These are phyloP conservation scores for Falco rusticolus DNA, from an alignment of 2,797 vertebrate species.

Conservation along the genomic window DNA sequence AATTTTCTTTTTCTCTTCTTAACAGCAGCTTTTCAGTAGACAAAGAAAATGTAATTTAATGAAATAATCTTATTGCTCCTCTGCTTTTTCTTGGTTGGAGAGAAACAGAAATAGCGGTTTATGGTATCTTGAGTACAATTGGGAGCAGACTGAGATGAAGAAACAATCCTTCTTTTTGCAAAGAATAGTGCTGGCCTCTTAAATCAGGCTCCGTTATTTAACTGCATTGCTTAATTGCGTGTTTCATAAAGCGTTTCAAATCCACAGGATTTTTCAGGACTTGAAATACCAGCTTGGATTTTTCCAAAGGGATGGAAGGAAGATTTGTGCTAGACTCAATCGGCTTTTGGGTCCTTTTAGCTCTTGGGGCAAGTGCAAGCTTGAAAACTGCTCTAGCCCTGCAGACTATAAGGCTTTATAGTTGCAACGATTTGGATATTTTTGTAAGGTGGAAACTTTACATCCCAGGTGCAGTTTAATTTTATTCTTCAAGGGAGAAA, in stretches of 20 bases:
- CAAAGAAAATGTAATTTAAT: background rate
- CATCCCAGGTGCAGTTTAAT: background rate
- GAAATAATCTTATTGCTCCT: background rate
- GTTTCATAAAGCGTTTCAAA: background rate
- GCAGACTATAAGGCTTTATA: background rate
- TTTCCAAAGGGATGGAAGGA: background rate
- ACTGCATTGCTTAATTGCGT: background rate
- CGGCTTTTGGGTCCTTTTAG: background rate
- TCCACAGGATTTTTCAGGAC: background rate
- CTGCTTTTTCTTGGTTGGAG: background rate
- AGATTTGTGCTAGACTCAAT: background rate
- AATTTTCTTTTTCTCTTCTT: background rate
- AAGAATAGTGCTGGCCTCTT: background rate
- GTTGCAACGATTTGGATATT: background rate
- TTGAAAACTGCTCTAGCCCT: background rate
- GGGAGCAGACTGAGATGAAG: background rate
- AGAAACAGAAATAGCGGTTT: background rate
- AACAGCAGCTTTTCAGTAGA: background rate
- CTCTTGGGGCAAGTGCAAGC: background rate
- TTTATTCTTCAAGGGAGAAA: background rate
- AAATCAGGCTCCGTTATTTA: background rate
- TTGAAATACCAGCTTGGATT: background rate
- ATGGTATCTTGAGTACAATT: rapidly evolving
- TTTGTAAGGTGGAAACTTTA: background rate
- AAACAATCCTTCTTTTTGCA: background rate